Conservation (phyloP, 2,113 vertebrate species). For the Empidonax traillii region DNA sequence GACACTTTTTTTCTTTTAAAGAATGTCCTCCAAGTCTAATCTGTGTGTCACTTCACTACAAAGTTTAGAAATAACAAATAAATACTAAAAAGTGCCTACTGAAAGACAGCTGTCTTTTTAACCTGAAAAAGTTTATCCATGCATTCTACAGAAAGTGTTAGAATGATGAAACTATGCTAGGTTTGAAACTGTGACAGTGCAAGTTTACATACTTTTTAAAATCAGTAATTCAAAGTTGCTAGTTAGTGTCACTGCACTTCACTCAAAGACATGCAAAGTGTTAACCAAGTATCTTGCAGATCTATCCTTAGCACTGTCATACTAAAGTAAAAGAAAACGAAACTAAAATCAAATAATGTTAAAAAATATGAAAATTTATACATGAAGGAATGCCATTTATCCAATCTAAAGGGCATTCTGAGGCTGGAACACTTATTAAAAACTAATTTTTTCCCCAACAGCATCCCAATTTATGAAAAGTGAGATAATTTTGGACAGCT, state of each 20-base stretch:
- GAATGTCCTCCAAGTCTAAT: background rate
- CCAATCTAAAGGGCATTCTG: background rate
- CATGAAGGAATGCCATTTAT: background rate
- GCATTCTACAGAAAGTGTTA: background rate
- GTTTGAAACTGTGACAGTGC: background rate
- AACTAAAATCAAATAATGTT: background rate
- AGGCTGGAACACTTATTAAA: background rate
- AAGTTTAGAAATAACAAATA: background rate
- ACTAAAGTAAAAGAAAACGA: conserved; percentile 41
- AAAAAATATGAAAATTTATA: background rate
- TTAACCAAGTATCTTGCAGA: conserved; percentile 45
- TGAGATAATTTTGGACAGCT: background rate
- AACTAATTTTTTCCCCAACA: background rate
- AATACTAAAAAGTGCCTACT: background rate
- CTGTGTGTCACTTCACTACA: background rate
- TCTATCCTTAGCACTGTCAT: conserved; percentile 38
- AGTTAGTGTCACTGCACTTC: background rate
- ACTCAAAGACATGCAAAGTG: background rate
- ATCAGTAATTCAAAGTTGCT: background rate
- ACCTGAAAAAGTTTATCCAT: background rate
- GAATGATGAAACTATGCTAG: background rate
- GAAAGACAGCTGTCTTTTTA: background rate
- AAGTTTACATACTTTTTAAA: background rate
- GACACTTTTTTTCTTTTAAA: background rate
- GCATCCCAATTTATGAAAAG: background rate